Evolutionary conservation across 2,797 vertebrate species (phyloP).

Genomic region (Choloepus didactylus): DNA sequence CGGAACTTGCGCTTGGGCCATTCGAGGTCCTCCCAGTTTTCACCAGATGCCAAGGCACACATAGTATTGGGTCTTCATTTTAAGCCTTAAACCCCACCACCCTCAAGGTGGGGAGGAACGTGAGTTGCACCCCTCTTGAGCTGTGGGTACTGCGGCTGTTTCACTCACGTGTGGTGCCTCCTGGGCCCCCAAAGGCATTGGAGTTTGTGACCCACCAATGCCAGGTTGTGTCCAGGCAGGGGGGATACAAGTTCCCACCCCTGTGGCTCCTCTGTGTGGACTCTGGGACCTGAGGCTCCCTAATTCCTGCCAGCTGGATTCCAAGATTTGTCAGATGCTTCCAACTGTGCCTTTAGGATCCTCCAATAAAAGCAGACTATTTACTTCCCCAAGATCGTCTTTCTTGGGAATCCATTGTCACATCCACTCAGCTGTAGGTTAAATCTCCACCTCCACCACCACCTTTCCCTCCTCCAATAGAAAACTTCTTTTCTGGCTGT

Average conservation of each 20-base stretch:
- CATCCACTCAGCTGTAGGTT: not conserved
- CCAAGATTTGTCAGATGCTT: not conserved
- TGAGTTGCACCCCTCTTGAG: not conserved
- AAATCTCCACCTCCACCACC: not conserved
- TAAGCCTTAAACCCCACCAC: not conserved
- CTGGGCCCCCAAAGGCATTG: not conserved
- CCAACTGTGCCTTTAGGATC: constrained; percentile 30
- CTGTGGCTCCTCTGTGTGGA: constrained; percentile 39
- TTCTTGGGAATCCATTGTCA: not conserved
- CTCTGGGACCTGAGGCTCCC: not conserved
- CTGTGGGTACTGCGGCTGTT: not conserved
- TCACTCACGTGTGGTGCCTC: not conserved
- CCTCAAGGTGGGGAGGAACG: not conserved
- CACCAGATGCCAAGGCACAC: too few relatives aligned
- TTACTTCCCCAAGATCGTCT: constrained; percentile 37
- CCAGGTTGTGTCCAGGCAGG: rapidly evolving
- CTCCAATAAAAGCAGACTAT: constrained; percentile 65
- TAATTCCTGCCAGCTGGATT: not conserved
- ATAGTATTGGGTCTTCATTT: too few relatives aligned
- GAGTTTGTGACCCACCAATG: not conserved
- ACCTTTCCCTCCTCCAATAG: not conserved
- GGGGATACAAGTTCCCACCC: not conserved
- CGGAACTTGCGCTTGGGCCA: too few relatives aligned
- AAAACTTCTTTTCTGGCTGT: too few relatives aligned
- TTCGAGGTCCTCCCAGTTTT: too few relatives aligned